Evolutionary conservation across 2,113 vertebrate species (phyloP), one percentile per base, ranked within the genome.

Genomic region (Rattus norvegicus): DNA sequence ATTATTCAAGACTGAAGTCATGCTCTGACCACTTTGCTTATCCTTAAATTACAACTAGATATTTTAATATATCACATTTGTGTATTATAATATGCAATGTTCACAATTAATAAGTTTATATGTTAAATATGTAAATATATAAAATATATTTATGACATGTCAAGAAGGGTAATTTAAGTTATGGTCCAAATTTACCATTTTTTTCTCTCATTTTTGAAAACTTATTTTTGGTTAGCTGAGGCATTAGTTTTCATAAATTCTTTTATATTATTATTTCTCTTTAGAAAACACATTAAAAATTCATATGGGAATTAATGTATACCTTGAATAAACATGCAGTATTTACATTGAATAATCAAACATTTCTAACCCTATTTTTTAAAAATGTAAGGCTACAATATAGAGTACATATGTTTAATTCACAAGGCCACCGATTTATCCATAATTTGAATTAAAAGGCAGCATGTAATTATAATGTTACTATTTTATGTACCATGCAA

Each of bases 91-190:
- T 33, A 54, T 79, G 3, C 0, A 20, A 12, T 22, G 9, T 19
- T 56, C 54, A 56, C n/a, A 81, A 22, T n/a, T 56, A 56, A 56
- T 81, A 20, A 80, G 17, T 36, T 79, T 79, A 12, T 56, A 36
- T 10, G 22, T 81, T 19, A 54, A 81, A 56, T 22, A 36, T 54
- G 36, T 36, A 56, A 36, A 36, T 20, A 56, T 6, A 20, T 56
- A 56, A 81, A 56, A 19, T 33, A 33, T 52, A 17, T 81, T 54
- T 36, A 54, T 54, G 4, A 81, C 24, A 85, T 79, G 93, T 30
- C 39, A 97, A 36, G 47, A 56, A 88, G 47, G 30, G 17, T 93
- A 52, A 91, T 92, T 94, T 93, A 92, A 95, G 28, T 56, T 2
- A 81, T 12, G 6, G 12, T 43, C 88, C 9, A 75, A 36, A 54